Evolutionary conservation across 2,113 vertebrate genomes (phyloP), one percentile per base, ranked within the genome.

Genomic region (Aplodontia rufa): DNA sequence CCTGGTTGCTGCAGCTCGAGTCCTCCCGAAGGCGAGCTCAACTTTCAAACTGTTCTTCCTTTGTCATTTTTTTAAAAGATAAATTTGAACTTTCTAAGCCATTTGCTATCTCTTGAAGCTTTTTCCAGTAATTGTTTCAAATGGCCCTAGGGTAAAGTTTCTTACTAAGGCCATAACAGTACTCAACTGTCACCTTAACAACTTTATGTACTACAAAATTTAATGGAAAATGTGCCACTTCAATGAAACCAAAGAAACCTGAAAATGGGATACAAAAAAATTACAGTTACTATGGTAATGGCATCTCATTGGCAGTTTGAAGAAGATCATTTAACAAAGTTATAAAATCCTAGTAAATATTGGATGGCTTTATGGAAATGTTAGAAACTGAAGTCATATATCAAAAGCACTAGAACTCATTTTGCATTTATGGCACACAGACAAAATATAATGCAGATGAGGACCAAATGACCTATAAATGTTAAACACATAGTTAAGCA

Each of bases 311-410:
- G 86, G 86, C 96, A 91, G 87, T 0, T 94, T 94, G 95, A 97
- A 97, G 95, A 97, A 97, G 97, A 97, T 97, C 26, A 97, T 95
- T 98, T 97, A 97, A 98, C 96, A 97, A 97, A 97, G 97, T 94
- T 98, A 92, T 97, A 98, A 98, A 98, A 80, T 55, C 81, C 64
- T 97, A 96, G 94, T 98, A 97, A 98, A 98, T 90, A 49, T 93
- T 95, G 4, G 96, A 96, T 95, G 97, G 97, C 51, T 98, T 98
- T 98, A 98, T 98, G 97, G 95, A 98, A 98, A 97, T 97, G 93
- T 87, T 97, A 97, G 98, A 98, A 98, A 97, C 83, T 37, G 95
- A 96, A 97, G 66, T 92, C 68, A 3, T 79, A 85, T 85, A 91
- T 97, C 94, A 81, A 96, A 98, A 96, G 75, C 97, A 96, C 75